These are phyloP conservation scores for Sarcoramphus papa DNA, from an alignment of 2,797 vertebrate genomes.

Conservation along the genomic window DNA sequence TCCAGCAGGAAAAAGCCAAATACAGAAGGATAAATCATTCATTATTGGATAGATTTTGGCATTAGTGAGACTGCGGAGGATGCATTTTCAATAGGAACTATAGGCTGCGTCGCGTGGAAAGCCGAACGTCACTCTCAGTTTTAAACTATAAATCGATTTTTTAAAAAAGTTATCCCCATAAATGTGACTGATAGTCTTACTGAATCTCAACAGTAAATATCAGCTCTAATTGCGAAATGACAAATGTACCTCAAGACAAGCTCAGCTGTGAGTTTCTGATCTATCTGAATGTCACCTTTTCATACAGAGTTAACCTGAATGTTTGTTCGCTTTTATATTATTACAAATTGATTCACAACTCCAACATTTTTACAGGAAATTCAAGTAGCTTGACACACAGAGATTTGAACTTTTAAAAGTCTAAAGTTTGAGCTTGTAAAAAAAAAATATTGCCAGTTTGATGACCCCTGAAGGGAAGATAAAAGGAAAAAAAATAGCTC, in stretches of 20 bases:
- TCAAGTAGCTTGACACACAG: not conserved
- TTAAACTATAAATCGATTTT: not conserved
- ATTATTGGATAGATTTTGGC: not conserved
- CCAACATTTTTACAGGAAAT: not conserved
- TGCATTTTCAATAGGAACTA: not conserved
- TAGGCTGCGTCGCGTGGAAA: not conserved
- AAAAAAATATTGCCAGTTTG: slow-evolving; percentile 3
- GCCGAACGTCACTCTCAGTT: not conserved
- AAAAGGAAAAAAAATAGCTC: not conserved
- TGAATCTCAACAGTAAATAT: not conserved
- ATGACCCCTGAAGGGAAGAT: slow-evolving; percentile 39
- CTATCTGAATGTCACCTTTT: not conserved
- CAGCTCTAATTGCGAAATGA: not conserved
- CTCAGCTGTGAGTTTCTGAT: not conserved
- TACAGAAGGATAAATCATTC: not conserved
- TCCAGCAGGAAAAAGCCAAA: slow-evolving; percentile 12
- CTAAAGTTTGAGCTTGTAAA: slow-evolving; percentile 3
- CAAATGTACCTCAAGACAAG: not conserved
- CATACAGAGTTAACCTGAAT: not conserved
- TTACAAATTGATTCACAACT: not conserved
- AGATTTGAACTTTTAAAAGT: slow-evolving; percentile 5
- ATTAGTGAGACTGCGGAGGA: not conserved
- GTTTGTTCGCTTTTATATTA: not conserved
- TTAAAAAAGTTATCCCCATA: not conserved
- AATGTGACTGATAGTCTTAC: not conserved